Percentiles rank a stretch among this genome's conserved stretches.
These are phyloP conservation scores for Gonioctena quinquepunctata DNA, from an alignment of 1,140 invertebrate species.

Conservation along the genomic window DNA sequence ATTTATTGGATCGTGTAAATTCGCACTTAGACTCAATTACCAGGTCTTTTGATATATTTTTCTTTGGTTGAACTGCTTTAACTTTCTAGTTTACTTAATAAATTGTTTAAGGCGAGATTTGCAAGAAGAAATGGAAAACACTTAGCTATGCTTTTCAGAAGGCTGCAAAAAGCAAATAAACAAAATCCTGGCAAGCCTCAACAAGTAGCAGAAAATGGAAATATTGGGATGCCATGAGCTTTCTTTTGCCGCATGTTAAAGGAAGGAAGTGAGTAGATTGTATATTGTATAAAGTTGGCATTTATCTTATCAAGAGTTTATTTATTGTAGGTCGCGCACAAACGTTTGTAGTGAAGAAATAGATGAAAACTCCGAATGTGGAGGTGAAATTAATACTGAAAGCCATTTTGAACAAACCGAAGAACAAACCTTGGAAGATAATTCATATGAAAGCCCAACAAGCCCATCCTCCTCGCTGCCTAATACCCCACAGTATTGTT, in stretches of 20 bases:
- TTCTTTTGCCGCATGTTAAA: conserved; percentile 25
- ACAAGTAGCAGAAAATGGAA: conserved; percentile 20
- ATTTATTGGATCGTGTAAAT: too few species aligned
- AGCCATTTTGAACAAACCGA: conserved; percentile 11
- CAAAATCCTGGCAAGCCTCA: conserved; percentile 10
- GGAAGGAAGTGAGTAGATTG: conserved; percentile 15
- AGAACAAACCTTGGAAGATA: conserved; percentile 12
- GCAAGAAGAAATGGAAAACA: conserved; percentile 13
- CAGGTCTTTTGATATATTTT: neutral
- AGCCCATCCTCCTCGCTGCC: conserved; percentile 18
- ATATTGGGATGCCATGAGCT: conserved; percentile 22
- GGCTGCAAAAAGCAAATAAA: conserved; percentile 5
- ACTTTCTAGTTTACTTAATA: conserved; percentile 11
- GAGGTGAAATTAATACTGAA: conserved; percentile 7
- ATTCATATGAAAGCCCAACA: conserved; percentile 1
- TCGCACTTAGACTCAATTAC: too few species aligned
- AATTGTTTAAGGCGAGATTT: conserved; percentile 8
- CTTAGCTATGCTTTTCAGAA: conserved; percentile 12
- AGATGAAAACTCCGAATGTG: neutral
- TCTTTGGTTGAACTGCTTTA: neutral
- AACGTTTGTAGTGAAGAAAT: conserved; percentile 14
- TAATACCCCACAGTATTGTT: conserved; percentile 12
- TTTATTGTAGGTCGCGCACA: conserved; percentile 18
- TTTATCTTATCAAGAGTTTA: neutral
- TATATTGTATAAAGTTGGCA: conserved; percentile 1